Percentiles rank a stretch among this genome's conserved stretches.
Conservation (phyloP, 2,113 vertebrate genomes). For the Dasyurus viverrinus region DNA sequence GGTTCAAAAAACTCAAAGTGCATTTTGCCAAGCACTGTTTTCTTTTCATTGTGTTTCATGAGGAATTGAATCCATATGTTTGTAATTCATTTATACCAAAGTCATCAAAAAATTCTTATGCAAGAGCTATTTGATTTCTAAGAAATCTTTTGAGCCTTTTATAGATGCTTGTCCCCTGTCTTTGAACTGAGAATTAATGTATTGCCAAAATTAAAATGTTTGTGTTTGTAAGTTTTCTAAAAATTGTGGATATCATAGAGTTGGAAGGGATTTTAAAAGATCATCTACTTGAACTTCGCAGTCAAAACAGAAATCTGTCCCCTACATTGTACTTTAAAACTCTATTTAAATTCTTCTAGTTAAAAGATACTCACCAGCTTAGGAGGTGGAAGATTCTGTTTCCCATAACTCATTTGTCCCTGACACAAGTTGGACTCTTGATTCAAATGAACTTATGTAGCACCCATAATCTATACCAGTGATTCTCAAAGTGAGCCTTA, state of each 20-base stretch:
- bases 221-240: slow-evolving; percentile 50
- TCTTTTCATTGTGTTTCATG: slow-evolving; percentile 64
- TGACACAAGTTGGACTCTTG: neutral
- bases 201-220: slow-evolving; percentile 58
- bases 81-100: slow-evolving; percentile 70
- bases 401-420: neutral
- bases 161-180: slow-evolving; percentile 59
- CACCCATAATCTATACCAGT: neutral
- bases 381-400: neutral
- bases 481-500: neutral
- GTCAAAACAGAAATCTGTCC: neutral
- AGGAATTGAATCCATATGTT: slow-evolving; percentile 72
- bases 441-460: neutral
- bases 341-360: slow-evolving; percentile 1
- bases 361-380: slow-evolving; percentile 16
- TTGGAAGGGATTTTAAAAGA: slow-evolving; percentile 33
- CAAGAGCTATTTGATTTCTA: slow-evolving; percentile 72
- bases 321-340: slow-evolving; percentile 1
- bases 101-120: slow-evolving; percentile 70
- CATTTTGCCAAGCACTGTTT: slow-evolving; percentile 51
- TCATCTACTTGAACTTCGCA: neutral
- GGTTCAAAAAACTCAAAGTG: slow-evolving; percentile 59
- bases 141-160: slow-evolving; percentile 70
- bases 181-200: slow-evolving; percentile 63
- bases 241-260: slow-evolving; percentile 11